phyloP scores from a whole-genome alignment of 2,797 vertebrate species.

The Schizothorax lantsangensis region DNA sequence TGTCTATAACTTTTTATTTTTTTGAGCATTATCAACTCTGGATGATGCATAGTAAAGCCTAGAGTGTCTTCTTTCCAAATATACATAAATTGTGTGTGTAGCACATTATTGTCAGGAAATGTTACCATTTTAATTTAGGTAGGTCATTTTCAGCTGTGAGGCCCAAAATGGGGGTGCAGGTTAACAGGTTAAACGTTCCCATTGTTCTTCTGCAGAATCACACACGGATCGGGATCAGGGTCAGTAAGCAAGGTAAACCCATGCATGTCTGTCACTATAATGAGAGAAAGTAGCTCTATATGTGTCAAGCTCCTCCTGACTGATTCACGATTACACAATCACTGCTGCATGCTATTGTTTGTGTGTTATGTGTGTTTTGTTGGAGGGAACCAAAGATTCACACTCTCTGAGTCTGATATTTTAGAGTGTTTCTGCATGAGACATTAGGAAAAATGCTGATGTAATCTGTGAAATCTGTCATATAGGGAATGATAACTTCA shows the following conservation, averaged over 20 bases:
- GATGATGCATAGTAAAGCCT: too few species aligned
- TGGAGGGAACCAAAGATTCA: background rate
- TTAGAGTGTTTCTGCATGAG: background rate
- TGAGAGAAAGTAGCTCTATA: background rate
- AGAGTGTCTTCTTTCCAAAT: too few species aligned
- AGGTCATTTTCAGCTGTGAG: too few species aligned
- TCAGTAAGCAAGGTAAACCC: too few species aligned
- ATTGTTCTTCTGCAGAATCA: background rate
- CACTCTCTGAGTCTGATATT: background rate
- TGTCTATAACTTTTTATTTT: too few species aligned
- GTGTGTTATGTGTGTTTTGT: background rate
- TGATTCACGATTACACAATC: too few species aligned
- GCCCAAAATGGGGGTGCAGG: too few species aligned
- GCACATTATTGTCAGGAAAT: too few species aligned
- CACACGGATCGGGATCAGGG: background rate
- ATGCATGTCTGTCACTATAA: background rate
- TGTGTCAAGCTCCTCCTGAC: too few species aligned
- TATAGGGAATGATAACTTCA: background rate
- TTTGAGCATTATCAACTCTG: too few species aligned
- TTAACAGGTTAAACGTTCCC: background rate
- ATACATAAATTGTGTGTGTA: too few species aligned
- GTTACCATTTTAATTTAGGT: too few species aligned
- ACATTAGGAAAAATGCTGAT: background rate
- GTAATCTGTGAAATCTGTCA: background rate
- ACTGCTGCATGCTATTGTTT: background rate